These are phyloP conservation scores for Aleiodes leptofemur DNA, from an alignment of 2,888 invertebrate genomes.

Conservation along the genomic window DNA sequence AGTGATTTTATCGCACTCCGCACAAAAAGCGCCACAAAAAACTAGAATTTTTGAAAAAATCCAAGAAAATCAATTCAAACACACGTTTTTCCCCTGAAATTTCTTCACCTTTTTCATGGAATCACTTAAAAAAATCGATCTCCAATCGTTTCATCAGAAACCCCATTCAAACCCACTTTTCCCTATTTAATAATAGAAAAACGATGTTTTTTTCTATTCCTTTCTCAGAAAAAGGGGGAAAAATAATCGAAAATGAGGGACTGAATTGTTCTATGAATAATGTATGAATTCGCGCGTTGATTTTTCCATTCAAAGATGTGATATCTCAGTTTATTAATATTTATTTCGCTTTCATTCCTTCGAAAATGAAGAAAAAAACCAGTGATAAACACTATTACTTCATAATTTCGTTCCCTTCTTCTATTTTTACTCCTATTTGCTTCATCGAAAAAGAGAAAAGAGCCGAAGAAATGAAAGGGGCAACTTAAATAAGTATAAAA, in stretches of 20 bases:
- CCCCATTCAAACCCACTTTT: not conserved
- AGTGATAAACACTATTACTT: constrained; percentile 9
- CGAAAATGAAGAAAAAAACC: not conserved
- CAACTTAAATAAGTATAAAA: constrained; percentile 28
- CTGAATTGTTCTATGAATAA: constrained; percentile 21
- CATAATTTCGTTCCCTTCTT: constrained; percentile 28
- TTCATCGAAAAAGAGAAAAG: constrained; percentile 38
- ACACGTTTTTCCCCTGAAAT: no score
- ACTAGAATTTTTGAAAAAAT: no score
- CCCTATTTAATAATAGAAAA: not conserved
- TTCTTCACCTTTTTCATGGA: no score
- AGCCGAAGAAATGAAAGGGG: constrained; percentile 5
- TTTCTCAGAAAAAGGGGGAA: not conserved
- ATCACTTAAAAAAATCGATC: no score
- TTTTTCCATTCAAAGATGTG: constrained; percentile 22
- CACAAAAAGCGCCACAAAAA: no score
- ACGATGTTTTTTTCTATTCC: not conserved
- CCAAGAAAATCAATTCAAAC: no score
- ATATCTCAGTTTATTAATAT: not conserved
- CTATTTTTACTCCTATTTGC: constrained; percentile 8
- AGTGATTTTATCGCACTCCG: no score
- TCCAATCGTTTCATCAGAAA: not conserved
- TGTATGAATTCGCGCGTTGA: not conserved
- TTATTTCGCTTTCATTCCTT: not conserved
- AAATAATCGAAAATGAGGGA: not conserved